phyloP scores from a whole-genome alignment of 1,140 invertebrate species.

The Chironomus tepperi region DNA sequence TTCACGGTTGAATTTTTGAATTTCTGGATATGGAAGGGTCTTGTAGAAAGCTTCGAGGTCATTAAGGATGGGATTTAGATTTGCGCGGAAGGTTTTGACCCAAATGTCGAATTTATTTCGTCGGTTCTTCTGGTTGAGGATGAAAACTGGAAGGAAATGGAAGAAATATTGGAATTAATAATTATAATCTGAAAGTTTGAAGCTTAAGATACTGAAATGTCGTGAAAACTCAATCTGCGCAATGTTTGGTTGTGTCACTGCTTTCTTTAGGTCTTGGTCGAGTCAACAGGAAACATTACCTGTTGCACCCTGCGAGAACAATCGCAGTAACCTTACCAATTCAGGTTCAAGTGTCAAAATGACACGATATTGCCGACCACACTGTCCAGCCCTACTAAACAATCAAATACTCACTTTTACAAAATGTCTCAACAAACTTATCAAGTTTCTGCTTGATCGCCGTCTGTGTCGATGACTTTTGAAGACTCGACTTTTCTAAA shows the following conservation, averaged over 20 bases:
- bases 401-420: background rate
- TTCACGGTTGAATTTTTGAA: background rate
- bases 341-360: no score
- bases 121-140: background rate
- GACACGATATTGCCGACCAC: no score
- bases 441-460: background rate
- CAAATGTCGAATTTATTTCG: background rate
- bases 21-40: background rate
- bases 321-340: no score
- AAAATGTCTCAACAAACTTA: background rate
- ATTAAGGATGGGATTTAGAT: background rate
- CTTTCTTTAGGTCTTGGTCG: no score
- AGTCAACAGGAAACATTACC: no score
- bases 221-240: no score
- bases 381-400: no score
- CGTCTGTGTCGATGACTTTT: background rate
- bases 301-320: no score
- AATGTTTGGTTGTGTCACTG: no score
- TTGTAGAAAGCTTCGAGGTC: background rate
- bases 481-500: background rate
- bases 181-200: background rate
- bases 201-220: background rate
- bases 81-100: background rate
- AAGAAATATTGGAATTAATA: background rate
- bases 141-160: background rate